phyloP scores from a whole-genome alignment of 2,888 invertebrate genomes.

The Drosophila kuntzei region DNA sequence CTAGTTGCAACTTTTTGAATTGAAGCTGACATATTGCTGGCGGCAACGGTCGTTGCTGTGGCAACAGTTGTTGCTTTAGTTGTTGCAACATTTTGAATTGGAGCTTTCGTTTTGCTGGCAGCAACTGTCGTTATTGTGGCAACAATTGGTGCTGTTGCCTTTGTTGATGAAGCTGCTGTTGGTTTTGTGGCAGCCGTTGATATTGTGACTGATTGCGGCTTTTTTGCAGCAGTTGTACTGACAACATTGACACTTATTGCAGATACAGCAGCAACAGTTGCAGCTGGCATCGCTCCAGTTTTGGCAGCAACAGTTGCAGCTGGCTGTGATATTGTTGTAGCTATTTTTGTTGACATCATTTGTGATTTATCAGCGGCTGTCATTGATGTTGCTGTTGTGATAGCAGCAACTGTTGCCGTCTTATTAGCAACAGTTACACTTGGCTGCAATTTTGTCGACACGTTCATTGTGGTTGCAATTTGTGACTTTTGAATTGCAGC shows the following conservation, averaged over 20 bases:
- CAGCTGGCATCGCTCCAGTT: constrained; percentile 13
- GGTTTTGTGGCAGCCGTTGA: constrained; percentile 10
- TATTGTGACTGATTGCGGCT: constrained; percentile 5
- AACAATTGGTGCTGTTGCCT: constrained; percentile 12
- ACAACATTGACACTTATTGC: constrained; percentile 9
- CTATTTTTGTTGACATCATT: constrained; percentile 21
- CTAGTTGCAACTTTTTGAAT: constrained; percentile 1
- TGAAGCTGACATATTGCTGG: constrained; percentile 1
- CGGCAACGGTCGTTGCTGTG: constrained; percentile 8
- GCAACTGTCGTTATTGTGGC: constrained; percentile 6
- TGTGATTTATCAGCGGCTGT: constrained; percentile 26
- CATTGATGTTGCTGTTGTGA: constrained; percentile 13
- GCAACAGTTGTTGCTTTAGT: constrained; percentile 3
- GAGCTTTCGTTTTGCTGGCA: constrained; percentile 1
- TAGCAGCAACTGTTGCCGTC: constrained; percentile 31
- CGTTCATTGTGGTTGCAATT: constrained; percentile 14
- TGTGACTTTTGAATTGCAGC: constrained; percentile 30
- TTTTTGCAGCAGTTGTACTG: constrained; percentile 1
- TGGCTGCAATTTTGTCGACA: constrained; percentile 34
- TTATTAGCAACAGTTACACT: constrained; percentile 35
- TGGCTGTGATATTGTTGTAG: constrained; percentile 36
- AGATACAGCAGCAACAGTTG: constrained; percentile 7
- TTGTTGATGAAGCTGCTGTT: background rate
- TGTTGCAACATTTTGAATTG: constrained; percentile 3
- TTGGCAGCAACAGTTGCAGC: constrained; percentile 22